Conservation (phyloP, 37 sponge, comb jelly and placozoan species). For the Ianthella basta region DNA sequence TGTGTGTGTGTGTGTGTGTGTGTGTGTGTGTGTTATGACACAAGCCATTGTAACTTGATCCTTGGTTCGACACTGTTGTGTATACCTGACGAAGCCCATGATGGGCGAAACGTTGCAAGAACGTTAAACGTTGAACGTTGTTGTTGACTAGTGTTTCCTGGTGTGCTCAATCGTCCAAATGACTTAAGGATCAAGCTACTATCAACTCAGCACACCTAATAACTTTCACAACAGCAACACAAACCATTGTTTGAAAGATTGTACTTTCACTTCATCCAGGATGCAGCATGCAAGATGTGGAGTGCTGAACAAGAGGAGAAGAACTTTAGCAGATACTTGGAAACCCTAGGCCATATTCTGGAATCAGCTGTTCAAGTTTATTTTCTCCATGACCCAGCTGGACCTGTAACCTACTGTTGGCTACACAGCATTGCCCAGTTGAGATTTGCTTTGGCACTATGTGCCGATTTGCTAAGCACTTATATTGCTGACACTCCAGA, state of each 20-base stretch:
- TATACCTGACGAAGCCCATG: too few species aligned
- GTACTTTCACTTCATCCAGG: slow-evolving; percentile 21
- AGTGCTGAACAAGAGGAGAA: not conserved
- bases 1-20: not conserved
- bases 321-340: not conserved
- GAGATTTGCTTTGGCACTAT: slow-evolving; percentile 48
- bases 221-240: too few species aligned
- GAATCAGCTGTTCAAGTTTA: slow-evolving; percentile 8
- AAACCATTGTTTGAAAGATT: too few species aligned
- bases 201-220: too few species aligned
- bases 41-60: too few species aligned
- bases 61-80: too few species aligned
- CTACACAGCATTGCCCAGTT: slow-evolving; percentile 60
- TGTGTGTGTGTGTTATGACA: not conserved
- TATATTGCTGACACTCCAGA: slow-evolving; percentile 2
- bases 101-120: too few species aligned
- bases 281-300: slow-evolving; percentile 46
- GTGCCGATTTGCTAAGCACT: slow-evolving; percentile 38
- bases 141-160: too few species aligned
- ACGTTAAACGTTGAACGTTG: too few species aligned
- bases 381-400: not conserved
- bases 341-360: slow-evolving; percentile 2
- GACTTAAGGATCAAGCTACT: too few species aligned
- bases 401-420: slow-evolving; percentile 18
- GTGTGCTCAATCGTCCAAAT: too few species aligned